Evolutionary conservation across 1,140 invertebrate species (phyloP).

Genomic region (Pseudoatta argentina): DNA sequence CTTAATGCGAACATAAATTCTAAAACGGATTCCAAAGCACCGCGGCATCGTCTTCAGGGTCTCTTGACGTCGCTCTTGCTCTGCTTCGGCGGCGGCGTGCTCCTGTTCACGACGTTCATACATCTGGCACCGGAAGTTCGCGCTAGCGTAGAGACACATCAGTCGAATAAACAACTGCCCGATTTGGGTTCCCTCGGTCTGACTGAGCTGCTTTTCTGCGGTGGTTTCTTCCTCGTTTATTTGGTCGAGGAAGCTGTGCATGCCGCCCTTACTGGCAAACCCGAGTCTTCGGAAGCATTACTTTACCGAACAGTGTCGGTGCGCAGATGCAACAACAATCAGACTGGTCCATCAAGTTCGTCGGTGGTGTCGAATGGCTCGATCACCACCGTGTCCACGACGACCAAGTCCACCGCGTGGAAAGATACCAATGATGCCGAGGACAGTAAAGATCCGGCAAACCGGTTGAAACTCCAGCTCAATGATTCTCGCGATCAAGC

Average conservation of each 20-base stretch:
- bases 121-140: constrained; percentile 93
- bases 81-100: constrained; percentile 93
- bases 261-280: constrained; percentile 86
- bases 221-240: constrained; percentile 92
- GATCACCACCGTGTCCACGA: constrained; percentile 66
- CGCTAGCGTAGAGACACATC: constrained; percentile 85
- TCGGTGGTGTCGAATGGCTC: constrained; percentile 68
- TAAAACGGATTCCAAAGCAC: constrained; percentile 6
- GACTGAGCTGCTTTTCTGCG: constrained; percentile 90
- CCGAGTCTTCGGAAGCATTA: constrained; percentile 85
- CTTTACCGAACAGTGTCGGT: constrained; percentile 88
- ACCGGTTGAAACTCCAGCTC: constrained; percentile 40
- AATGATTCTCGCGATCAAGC: constrained; percentile 22
- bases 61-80: constrained; percentile 88
- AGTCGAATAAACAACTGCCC: constrained; percentile 81
- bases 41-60: constrained; percentile 78
- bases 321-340: constrained; percentile 85
- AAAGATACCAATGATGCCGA: constrained; percentile 54
- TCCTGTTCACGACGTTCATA: constrained; percentile 92
- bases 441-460: constrained; percentile 15
- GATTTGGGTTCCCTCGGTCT: constrained; percentile 85
- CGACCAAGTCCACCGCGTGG: constrained; percentile 61
- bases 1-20: background rate
- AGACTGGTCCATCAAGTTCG: constrained; percentile 60
- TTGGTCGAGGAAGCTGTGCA: constrained; percentile 91